Evolutionary conservation across 2,888 invertebrate genomes (phyloP).

Genomic region (Euclidia mi): DNA sequence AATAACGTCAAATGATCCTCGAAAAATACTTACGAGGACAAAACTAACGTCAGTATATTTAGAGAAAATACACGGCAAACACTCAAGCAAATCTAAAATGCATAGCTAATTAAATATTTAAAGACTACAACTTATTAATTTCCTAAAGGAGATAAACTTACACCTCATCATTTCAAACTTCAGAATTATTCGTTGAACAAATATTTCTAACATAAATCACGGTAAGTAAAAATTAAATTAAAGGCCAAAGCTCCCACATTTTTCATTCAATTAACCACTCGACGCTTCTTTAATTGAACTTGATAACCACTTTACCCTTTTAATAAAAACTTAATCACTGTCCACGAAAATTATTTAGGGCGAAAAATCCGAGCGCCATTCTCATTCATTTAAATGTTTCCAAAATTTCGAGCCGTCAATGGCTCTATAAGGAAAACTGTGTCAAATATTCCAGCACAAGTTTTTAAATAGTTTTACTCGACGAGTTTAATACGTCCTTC

Average conservation of each 20-base stretch:
- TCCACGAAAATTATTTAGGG: constrained; percentile 36
- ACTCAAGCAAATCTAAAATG: background rate
- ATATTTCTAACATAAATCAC: constrained; percentile 32
- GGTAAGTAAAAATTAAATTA: constrained; percentile 26
- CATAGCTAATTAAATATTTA: background rate
- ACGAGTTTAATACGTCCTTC: background rate
- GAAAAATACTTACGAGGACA: no score
- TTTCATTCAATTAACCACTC: constrained; percentile 57
- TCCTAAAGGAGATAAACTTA: background rate
- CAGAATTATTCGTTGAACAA: constrained; percentile 4
- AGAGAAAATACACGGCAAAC: no score
- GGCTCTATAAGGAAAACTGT: constrained; percentile 4
- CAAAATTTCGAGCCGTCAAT: background rate
- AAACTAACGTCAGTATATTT: no score
- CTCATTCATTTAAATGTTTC: constrained; percentile 15
- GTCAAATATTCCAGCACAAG: background rate
- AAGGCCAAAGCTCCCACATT: constrained; percentile 39
- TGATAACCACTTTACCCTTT: constrained; percentile 53
- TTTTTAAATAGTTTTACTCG: constrained; percentile 1
- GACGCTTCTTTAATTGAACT: constrained; percentile 45
- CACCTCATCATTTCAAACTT: constrained; percentile 8
- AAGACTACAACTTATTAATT: background rate
- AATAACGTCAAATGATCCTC: no score
- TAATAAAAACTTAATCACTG: constrained; percentile 56
- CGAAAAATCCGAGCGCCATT: constrained; percentile 15